Conservation (phyloP, 2,888 invertebrate species). For the Aspidapion aeneum region DNA sequence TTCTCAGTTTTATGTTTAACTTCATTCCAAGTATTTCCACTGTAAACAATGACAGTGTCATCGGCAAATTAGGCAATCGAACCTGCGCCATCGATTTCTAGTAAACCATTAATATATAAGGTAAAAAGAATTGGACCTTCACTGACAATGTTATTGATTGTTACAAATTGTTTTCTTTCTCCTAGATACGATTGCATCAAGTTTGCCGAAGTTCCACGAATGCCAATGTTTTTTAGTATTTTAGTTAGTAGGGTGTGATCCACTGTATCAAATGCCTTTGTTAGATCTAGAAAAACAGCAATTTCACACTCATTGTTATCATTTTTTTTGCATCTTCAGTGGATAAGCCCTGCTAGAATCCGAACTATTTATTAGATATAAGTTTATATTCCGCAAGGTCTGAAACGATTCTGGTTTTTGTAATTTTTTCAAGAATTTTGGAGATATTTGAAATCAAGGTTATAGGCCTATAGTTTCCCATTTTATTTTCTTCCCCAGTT, state of each 20-base stretch:
- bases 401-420: background rate
- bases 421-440: conserved; percentile 1
- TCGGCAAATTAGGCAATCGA: background rate
- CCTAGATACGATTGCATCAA: background rate
- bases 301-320: background rate
- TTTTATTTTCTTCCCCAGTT: background rate
- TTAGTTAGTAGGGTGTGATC: background rate
- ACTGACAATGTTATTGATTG: background rate
- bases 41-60: background rate
- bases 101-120: background rate
- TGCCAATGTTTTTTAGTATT: background rate
- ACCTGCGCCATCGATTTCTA: background rate
- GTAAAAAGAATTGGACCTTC: background rate
- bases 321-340: background rate
- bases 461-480: background rate
- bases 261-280: background rate
- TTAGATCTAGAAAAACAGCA: background rate
- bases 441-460: background rate
- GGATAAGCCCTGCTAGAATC: background rate
- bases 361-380: conserved; percentile 4
- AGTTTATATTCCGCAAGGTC: background rate
- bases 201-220: background rate
- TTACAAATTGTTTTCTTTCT: background rate
- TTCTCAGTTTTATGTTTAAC: background rate
- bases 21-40: background rate